These are phyloP conservation scores for Ectropis grisescens DNA, from an alignment of 1,140 invertebrate genomes.

Conservation along the genomic window DNA sequence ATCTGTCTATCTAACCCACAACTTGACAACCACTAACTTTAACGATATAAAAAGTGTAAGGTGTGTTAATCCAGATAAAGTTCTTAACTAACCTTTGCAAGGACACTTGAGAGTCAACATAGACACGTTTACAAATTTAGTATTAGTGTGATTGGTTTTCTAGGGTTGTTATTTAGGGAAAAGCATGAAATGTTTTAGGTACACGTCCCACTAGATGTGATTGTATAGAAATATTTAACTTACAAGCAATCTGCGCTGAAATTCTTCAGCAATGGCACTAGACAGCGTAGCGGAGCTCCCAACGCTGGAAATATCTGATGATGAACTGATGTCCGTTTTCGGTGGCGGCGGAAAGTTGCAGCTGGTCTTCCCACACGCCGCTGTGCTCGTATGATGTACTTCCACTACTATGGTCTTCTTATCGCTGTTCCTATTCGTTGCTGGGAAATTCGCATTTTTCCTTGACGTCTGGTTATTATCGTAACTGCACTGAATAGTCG, in stretches of 20 bases:
- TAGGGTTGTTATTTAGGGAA: too few species aligned
- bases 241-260: constrained; percentile 62
- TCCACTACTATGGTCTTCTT: constrained; percentile 75
- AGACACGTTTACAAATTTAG: too few species aligned
- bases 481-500: constrained; percentile 75
- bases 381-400: constrained; percentile 64
- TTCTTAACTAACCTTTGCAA: too few species aligned
- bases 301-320: constrained; percentile 38
- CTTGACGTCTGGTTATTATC: constrained; percentile 47
- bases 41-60: too few species aligned
- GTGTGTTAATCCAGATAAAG: too few species aligned
- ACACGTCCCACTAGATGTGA: too few species aligned
- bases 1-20: too few species aligned
- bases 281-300: constrained; percentile 52
- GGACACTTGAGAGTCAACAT: too few species aligned
- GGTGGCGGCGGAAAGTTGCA: constrained; percentile 36
- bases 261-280: constrained; percentile 73
- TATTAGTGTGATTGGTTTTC: too few species aligned
- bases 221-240: too few species aligned
- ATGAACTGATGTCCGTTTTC: constrained; percentile 25
- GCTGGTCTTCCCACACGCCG: constrained; percentile 30
- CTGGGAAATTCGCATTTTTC: constrained; percentile 33
- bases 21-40: too few species aligned
- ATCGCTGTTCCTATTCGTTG: constrained; percentile 52
- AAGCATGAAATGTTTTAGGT: too few species aligned